Conservation (phyloP, 2,797 vertebrate genomes). For the Clamator glandarius region DNA sequence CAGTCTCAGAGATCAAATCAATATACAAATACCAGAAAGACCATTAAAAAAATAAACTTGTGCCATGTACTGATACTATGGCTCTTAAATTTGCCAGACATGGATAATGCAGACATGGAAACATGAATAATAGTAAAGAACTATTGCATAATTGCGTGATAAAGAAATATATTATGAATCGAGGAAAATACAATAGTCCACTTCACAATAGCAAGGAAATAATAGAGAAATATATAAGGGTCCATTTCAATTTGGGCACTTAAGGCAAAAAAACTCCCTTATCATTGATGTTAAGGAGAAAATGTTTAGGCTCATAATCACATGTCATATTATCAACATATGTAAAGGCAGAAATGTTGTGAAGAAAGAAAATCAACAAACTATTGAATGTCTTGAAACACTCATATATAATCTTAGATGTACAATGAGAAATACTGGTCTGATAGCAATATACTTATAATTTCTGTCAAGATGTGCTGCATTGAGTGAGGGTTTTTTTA, state of each 20-base stretch:
- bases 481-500: background rate
- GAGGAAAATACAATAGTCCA: background rate
- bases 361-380: conserved; percentile 53
- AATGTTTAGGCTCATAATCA: conserved; percentile 23
- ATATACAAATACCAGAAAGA: background rate
- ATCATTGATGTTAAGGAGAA: background rate
- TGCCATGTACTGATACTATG: background rate
- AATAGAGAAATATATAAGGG: background rate
- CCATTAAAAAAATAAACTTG: background rate
- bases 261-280: background rate
- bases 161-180: background rate
- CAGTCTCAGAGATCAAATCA: background rate
- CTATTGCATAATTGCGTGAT: background rate
- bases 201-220: conserved; percentile 1
- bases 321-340: conserved; percentile 20
- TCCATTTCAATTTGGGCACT: background rate
- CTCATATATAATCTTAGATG: background rate
- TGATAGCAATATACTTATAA: background rate
- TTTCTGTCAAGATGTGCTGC: background rate
- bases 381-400: background rate
- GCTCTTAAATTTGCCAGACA: background rate
- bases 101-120: background rate
- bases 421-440: background rate
- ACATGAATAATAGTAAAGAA: background rate
- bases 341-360: background rate